Percentiles rank a stretch among this genome's conserved stretches.
phyloP scores from a whole-genome alignment of 2,888 invertebrate genomes.

The Trichacis sp. region DNA sequence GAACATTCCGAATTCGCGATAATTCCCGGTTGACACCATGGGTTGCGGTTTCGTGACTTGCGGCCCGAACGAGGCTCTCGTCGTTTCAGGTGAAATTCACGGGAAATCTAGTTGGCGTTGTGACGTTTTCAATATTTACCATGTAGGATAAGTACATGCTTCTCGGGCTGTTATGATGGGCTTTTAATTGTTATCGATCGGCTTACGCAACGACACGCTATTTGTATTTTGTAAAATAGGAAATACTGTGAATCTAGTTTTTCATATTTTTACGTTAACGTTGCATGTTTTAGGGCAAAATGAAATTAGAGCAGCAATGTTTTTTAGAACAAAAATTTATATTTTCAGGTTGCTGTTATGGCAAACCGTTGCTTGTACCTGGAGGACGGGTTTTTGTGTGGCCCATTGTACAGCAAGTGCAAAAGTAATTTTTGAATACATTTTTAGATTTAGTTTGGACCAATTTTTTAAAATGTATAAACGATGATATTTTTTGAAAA shows the following conservation, averaged over 20 bases:
- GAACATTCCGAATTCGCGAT: too few relatives aligned
- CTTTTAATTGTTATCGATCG: not conserved
- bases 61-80: slow-evolving; percentile 94
- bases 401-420: slow-evolving; percentile 90
- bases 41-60: slow-evolving; percentile 93
- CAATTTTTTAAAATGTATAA: too few relatives aligned
- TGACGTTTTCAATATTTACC: too few relatives aligned
- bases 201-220: not conserved
- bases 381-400: slow-evolving; percentile 98
- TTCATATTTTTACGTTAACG: too few relatives aligned
- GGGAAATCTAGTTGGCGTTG: too few relatives aligned
- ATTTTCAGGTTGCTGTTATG: slow-evolving; percentile 90
- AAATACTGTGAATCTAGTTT: not conserved
- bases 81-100: slow-evolving; percentile 86
- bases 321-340: too few relatives aligned
- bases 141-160: not conserved
- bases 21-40: slow-evolving; percentile 71
- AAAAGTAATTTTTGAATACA: slow-evolving; percentile 72
- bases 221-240: not conserved
- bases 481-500: too few relatives aligned
- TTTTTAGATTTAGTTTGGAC: too few relatives aligned
- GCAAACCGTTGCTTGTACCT: slow-evolving; percentile 91
- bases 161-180: not conserved
- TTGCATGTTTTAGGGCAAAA: too few relatives aligned
- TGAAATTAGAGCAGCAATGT: too few relatives aligned